These are phyloP conservation scores for Baccha elongata DNA, from an alignment of 2,888 invertebrate species.

Conservation along the genomic window DNA sequence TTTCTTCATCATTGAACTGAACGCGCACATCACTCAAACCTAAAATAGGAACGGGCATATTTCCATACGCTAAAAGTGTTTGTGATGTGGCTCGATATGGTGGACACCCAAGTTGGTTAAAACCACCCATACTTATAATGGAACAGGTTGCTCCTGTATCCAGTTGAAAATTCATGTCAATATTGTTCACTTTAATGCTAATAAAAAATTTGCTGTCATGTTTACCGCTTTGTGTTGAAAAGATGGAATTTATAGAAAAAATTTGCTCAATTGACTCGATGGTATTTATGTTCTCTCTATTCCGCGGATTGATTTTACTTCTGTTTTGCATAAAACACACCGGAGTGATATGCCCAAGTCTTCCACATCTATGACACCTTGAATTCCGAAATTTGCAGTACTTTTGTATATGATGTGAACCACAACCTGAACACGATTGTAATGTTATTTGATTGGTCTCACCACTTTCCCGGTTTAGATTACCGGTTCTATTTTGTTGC, in stretches of 20 bases:
- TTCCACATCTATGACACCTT: constrained; percentile 50
- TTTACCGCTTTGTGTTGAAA: background rate
- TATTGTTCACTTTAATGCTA: constrained; percentile 19
- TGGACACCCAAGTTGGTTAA: constrained; percentile 36
- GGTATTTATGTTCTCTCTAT: too few species aligned
- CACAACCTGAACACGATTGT: background rate
- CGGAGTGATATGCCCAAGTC: too few species aligned
- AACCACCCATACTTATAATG: constrained; percentile 20
- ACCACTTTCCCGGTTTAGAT: too few species aligned
- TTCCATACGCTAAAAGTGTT: constrained; percentile 13
- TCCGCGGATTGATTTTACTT: too few species aligned
- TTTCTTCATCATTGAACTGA: background rate
- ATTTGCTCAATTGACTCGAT: too few species aligned
- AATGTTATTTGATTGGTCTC: background rate
- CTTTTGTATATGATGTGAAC: constrained; percentile 1
- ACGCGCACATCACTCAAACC: too few species aligned
- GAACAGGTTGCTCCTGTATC: too few species aligned
- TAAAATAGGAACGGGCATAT: background rate
- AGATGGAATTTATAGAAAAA: too few species aligned
- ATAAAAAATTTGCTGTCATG: background rate
- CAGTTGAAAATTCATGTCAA: too few species aligned
- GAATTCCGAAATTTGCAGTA: constrained; percentile 54
- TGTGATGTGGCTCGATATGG: constrained; percentile 36
- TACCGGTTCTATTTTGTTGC: background rate
- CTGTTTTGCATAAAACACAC: too few species aligned